A percentile compares a stretch with the other conserved stretches of the same genome.
Evolutionary conservation across 2,113 vertebrate genomes (phyloP).

Genomic region (Loxodonta africana): DNA sequence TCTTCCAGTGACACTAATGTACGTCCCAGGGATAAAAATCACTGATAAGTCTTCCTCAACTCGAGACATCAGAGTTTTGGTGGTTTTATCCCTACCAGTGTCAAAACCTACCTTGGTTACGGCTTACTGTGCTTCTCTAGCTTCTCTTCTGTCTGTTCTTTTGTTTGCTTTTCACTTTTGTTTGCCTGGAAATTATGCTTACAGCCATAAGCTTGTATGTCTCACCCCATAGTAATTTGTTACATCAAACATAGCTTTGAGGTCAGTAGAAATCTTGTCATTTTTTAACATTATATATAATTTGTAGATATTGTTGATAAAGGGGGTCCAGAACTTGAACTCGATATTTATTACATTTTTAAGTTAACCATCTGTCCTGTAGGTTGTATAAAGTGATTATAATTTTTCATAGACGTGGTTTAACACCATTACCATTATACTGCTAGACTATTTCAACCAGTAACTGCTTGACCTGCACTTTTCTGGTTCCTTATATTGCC

Average conservation of each 20-base stretch:
- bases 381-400: background rate
- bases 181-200: conserved; percentile 12
- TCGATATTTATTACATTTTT: conserved; percentile 49
- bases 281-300: conserved; percentile 1
- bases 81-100: background rate
- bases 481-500: background rate
- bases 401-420: background rate
- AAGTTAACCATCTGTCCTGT: conserved; percentile 1
- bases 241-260: conserved; percentile 19
- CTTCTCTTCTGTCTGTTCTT: background rate
- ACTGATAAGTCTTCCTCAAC: background rate
- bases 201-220: background rate
- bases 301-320: conserved; percentile 32
- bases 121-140: background rate
- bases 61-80: background rate
- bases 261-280: background rate
- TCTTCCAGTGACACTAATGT: background rate
- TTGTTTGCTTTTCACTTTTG: background rate
- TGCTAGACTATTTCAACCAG: background rate
- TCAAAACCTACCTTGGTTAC: background rate
- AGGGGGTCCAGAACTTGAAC: conserved; percentile 26
- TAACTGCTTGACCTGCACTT: background rate
- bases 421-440: background rate
- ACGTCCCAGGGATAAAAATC: background rate
- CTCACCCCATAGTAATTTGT: background rate